A percentile compares a stretch with the other conserved stretches of the same genome.
Evolutionary conservation across 2,113 vertebrate genomes (phyloP).

Genomic region (Ursus arctos): DNA sequence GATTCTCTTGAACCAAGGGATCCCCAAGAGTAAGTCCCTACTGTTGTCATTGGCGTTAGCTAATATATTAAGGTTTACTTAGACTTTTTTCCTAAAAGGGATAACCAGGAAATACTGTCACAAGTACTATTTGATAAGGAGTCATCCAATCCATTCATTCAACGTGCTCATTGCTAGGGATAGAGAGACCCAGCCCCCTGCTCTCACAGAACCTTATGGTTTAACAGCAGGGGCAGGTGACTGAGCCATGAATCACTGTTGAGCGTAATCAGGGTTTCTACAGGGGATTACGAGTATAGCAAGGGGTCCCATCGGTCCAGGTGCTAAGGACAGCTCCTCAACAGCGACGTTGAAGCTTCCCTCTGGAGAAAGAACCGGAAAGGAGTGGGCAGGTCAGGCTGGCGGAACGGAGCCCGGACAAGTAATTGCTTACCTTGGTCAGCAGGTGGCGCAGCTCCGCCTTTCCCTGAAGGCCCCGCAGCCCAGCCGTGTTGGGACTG

Average conservation of each 20-base stretch:
- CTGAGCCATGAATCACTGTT: neutral
- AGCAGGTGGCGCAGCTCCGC: slow-evolving; percentile 91
- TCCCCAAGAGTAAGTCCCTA: neutral
- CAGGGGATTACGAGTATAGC: neutral
- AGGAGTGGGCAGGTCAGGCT: neutral
- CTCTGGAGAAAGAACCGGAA: rapidly evolving
- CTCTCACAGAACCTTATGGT: no score
- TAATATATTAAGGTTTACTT: neutral
- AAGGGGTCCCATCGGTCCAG: neutral
- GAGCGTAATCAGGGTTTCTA: neutral
- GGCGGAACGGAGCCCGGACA: neutral
- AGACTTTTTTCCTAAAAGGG: slow-evolving; percentile 32
- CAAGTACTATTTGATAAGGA: neutral
- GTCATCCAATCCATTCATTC: neutral
- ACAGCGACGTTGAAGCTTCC: rapidly evolving
- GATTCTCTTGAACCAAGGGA: neutral
- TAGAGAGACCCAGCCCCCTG: neutral
- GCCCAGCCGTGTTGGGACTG: slow-evolving; percentile 96
- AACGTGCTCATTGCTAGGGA: neutral
- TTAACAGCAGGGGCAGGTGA: neutral
- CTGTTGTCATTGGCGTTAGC: neutral
- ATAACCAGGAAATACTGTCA: neutral
- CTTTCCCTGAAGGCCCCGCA: slow-evolving; percentile 94
- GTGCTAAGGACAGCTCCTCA: rapidly evolving
- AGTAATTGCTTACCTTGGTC: slow-evolving; percentile 87